A percentile compares a stretch with the other conserved stretches of the same genome.
Evolutionary conservation across 2,888 invertebrate species (phyloP).

Genomic region (Tachystola acroxantha): DNA sequence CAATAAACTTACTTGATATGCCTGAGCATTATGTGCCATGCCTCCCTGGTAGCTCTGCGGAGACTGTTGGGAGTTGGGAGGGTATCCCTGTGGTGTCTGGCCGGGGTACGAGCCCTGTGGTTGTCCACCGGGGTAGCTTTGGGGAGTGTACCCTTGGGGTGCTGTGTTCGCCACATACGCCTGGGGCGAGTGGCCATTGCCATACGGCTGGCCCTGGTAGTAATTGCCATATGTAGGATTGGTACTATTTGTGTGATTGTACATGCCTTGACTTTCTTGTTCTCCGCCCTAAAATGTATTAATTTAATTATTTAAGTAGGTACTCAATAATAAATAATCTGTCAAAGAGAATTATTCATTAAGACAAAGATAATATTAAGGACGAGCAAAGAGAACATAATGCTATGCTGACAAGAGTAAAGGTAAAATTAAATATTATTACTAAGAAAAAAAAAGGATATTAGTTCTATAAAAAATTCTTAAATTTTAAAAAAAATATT

Average conservation of each 20-base stretch:
- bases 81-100: slow-evolving; percentile 55
- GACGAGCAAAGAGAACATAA: too few relatives aligned
- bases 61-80: slow-evolving; percentile 61
- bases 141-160: slow-evolving; percentile 64
- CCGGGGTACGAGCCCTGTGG: slow-evolving; percentile 49
- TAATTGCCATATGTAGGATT: slow-evolving; percentile 65
- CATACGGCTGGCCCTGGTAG: slow-evolving; percentile 68
- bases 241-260: slow-evolving; percentile 60
- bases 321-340: too few relatives aligned
- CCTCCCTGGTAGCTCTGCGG: slow-evolving; percentile 62
- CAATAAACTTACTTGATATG: slow-evolving; percentile 70
- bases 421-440: too few relatives aligned
- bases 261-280: slow-evolving; percentile 65
- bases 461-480: too few relatives aligned
- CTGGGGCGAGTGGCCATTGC: slow-evolving; percentile 69
- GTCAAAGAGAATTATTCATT: too few relatives aligned
- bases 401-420: too few relatives aligned
- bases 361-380: too few relatives aligned
- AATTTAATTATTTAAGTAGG: too few relatives aligned
- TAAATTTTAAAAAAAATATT: too few relatives aligned
- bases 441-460: too few relatives aligned
- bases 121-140: slow-evolving; percentile 54
- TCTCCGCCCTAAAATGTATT: slow-evolving; percentile 57
- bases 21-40: slow-evolving; percentile 68
- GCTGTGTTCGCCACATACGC: slow-evolving; percentile 55